Percentiles rank a stretch among this genome's conserved stretches.
These are phyloP conservation scores for Athalia cordata DNA, from an alignment of 2,888 invertebrate genomes.

Conservation along the genomic window DNA sequence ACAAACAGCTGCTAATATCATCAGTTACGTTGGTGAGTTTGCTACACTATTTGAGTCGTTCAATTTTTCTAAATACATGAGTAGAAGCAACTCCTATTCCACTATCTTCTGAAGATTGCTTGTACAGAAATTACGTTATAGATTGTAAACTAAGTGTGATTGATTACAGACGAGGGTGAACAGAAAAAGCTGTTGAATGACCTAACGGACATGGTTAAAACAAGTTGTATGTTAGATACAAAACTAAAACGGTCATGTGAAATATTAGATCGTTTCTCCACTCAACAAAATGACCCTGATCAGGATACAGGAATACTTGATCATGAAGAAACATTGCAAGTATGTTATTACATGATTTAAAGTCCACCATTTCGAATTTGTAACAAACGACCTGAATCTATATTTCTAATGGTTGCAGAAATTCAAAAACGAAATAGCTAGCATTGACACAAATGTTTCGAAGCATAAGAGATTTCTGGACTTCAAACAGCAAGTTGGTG, in stretches of 20 bases:
- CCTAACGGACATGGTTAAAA: slow-evolving; percentile 54
- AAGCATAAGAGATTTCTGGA: slow-evolving; percentile 49
- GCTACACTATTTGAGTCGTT: background rate
- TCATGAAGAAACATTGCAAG: slow-evolving; percentile 25
- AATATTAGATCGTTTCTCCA: slow-evolving; percentile 31
- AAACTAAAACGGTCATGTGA: slow-evolving; percentile 50
- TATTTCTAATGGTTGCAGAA: slow-evolving; percentile 49
- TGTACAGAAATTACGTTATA: slow-evolving; percentile 13
- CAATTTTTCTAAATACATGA: background rate
- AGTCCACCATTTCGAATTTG: background rate
- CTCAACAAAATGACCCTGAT: slow-evolving; percentile 24
- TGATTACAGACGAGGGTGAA: slow-evolving; percentile 47
- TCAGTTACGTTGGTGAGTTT: slow-evolving; percentile 60
- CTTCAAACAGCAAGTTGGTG: slow-evolving; percentile 54
- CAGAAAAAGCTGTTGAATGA: slow-evolving; percentile 52
- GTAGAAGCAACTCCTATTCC: too few relatives aligned
- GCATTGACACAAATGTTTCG: slow-evolving; percentile 49
- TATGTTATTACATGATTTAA: slow-evolving; percentile 2
- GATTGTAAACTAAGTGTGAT: background rate
- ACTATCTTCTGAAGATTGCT: background rate
- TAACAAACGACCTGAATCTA: background rate
- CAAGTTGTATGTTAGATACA: slow-evolving; percentile 52
- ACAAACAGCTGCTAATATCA: slow-evolving; percentile 62
- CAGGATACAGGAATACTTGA: slow-evolving; percentile 22
- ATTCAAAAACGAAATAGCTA: slow-evolving; percentile 50